Conservation (phyloP, 2,113 vertebrate species). For the Xiphophorus hellerii region DNA sequence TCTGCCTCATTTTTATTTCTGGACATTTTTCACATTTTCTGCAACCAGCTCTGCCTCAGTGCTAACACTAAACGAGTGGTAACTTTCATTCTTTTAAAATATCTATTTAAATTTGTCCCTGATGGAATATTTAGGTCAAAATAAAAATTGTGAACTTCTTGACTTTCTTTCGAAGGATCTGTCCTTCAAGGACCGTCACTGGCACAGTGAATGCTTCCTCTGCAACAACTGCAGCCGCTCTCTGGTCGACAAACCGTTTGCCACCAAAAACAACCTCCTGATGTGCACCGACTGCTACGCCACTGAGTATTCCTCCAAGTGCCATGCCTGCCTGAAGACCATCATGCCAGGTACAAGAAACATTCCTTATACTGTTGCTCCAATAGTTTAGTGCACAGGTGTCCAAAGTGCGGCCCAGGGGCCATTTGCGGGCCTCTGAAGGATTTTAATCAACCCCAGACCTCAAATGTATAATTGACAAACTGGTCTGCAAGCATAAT, state of each 20-base stretch:
- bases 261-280: slow-evolving; percentile 89
- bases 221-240: slow-evolving; percentile 90
- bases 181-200: slow-evolving; percentile 94
- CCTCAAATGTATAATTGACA: too few species aligned
- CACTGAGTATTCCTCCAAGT: slow-evolving; percentile 93
- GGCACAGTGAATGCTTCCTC: slow-evolving; percentile 95
- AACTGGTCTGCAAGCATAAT: too few species aligned
- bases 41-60: too few species aligned
- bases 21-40: too few species aligned
- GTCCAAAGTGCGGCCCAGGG: too few species aligned
- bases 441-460: too few species aligned
- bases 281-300: slow-evolving; percentile 95
- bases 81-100: not conserved
- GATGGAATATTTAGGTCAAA: not conserved
- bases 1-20: too few species aligned
- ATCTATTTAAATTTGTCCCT: not conserved
- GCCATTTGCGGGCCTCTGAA: too few species aligned
- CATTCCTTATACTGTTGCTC: not conserved
- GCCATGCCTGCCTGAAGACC: slow-evolving; percentile 91
- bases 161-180: slow-evolving; percentile 84
- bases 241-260: slow-evolving; percentile 91
- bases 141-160: not conserved
- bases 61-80: too few species aligned
- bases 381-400: not conserved
- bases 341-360: slow-evolving; percentile 92